Conservation (phyloP, 1,140 invertebrate genomes). For the Lethrus apterus region DNA sequence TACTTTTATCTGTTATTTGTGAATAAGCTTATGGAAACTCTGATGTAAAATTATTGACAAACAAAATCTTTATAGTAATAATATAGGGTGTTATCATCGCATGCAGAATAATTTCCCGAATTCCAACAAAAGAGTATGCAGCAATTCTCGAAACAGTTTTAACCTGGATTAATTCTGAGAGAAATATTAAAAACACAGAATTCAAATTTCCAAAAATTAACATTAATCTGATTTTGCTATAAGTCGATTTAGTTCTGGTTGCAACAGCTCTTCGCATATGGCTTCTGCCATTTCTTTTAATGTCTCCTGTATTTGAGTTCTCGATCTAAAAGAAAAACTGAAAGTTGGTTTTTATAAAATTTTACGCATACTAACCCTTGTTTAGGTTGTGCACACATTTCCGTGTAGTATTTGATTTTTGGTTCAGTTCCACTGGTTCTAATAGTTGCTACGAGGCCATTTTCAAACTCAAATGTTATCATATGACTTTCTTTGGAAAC, state of each 20-base stretch:
- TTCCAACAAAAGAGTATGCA: too few relatives aligned
- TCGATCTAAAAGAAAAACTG: slow-evolving; percentile 54
- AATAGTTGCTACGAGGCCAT: slow-evolving; percentile 80
- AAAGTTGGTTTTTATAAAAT: slow-evolving; percentile 11
- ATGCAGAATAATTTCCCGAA: too few relatives aligned
- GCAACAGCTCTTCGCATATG: slow-evolving; percentile 71
- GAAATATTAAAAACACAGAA: too few relatives aligned
- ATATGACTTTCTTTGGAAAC: slow-evolving; percentile 76
- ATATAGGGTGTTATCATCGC: too few relatives aligned
- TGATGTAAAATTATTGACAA: too few relatives aligned
- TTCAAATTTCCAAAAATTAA: too few relatives aligned
- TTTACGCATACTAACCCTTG: slow-evolving; percentile 49
- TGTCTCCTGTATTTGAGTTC: slow-evolving; percentile 52
- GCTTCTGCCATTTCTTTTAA: slow-evolving; percentile 70
- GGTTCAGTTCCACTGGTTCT: slow-evolving; percentile 98
- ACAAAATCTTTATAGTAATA: too few relatives aligned
- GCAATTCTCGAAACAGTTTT: too few relatives aligned
- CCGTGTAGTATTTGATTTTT: slow-evolving; percentile 97
- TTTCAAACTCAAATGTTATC: slow-evolving; percentile 92
- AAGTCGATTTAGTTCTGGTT: slow-evolving; percentile 71
- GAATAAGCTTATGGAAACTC: too few relatives aligned
- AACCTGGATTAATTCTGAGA: too few relatives aligned
- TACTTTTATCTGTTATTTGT: too few relatives aligned
- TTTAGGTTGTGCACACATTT: slow-evolving; percentile 66
- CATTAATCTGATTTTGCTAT: too few relatives aligned